phyloP scores from a whole-genome alignment of 2,888 invertebrate species.

The Sialis lutaria region DNA sequence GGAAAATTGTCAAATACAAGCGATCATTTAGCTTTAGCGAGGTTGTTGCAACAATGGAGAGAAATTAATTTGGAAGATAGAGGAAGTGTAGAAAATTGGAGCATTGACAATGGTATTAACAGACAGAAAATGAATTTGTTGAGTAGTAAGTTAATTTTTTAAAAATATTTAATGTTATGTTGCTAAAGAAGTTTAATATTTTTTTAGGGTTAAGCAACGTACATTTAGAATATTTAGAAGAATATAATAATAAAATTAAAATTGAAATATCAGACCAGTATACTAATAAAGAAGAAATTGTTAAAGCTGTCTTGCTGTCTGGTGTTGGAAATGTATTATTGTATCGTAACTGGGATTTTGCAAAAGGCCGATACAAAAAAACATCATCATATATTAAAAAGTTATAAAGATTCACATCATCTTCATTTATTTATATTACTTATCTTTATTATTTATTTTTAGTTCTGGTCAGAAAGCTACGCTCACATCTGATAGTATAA shows the following conservation, averaged over 20 bases:
- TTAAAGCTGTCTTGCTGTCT: slow-evolving; percentile 35
- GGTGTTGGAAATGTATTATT: slow-evolving; percentile 36
- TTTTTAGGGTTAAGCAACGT: slow-evolving; percentile 34
- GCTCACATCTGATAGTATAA: slow-evolving; percentile 45
- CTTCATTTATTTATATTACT: not conserved
- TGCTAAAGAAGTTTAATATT: slow-evolving; percentile 5
- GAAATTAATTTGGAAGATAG: slow-evolving; percentile 17
- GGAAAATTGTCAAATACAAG: slow-evolving; percentile 31
- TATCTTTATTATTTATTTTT: slow-evolving; percentile 11
- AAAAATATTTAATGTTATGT: not conserved
- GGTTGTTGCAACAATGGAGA: slow-evolving; percentile 35
- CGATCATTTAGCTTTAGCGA: slow-evolving; percentile 41
- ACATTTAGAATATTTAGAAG: slow-evolving; percentile 32
- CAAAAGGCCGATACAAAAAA: slow-evolving; percentile 32
- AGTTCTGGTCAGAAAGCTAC: slow-evolving; percentile 38
- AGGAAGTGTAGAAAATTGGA: slow-evolving; percentile 23
- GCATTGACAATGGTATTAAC: slow-evolving; percentile 25
- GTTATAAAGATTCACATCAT: not conserved
- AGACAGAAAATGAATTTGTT: slow-evolving; percentile 32
- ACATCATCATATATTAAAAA: not conserved
- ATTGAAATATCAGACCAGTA: slow-evolving; percentile 25
- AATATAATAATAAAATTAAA: slow-evolving; percentile 22
- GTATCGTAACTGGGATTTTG: slow-evolving; percentile 28
- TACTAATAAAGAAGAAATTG: slow-evolving; percentile 36
- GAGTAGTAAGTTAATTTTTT: slow-evolving; percentile 25